Conservation (phyloP, 2,888 invertebrate genomes). For the Tinea trinotella region DNA sequence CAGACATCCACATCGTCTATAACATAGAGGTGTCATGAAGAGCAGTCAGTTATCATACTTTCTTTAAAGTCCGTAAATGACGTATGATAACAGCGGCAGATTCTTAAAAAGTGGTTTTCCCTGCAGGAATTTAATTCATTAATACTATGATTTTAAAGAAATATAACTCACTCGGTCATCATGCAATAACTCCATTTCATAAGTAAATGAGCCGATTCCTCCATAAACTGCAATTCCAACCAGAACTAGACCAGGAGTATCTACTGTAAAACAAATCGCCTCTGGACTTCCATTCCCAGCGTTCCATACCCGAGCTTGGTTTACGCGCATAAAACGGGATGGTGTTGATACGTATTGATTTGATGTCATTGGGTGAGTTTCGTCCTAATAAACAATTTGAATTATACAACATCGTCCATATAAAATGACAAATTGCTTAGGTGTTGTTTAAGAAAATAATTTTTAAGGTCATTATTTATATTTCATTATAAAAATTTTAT, state of each 20-base stretch:
- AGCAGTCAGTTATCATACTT: too few species aligned
- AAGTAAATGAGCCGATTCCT: constrained; percentile 90
- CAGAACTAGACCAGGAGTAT: constrained; percentile 89
- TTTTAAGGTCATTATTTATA: too few species aligned
- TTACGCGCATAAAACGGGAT: constrained; percentile 91
- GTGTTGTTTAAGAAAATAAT: too few species aligned
- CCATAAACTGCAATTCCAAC: constrained; percentile 93
- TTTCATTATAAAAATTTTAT: not conserved
- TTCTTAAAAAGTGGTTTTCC: too few species aligned
- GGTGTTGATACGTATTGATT: constrained; percentile 88
- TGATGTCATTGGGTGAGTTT: constrained; percentile 46
- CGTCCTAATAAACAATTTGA: constrained; percentile 55
- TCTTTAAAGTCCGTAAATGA: too few species aligned
- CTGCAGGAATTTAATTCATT: not conserved
- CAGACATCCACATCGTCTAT: too few species aligned
- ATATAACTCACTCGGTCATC: constrained; percentile 52
- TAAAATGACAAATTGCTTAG: too few species aligned
- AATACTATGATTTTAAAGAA: constrained; percentile 4
- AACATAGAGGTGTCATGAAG: too few species aligned
- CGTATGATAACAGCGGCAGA: too few species aligned
- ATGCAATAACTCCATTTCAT: constrained; percentile 90
- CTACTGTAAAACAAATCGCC: constrained; percentile 95
- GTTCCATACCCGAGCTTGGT: constrained; percentile 94
- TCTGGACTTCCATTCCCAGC: constrained; percentile 97
- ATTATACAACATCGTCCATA: not conserved